phyloP scores from a whole-genome alignment of 1,140 invertebrate genomes.

The Cotesia chilonis region DNA sequence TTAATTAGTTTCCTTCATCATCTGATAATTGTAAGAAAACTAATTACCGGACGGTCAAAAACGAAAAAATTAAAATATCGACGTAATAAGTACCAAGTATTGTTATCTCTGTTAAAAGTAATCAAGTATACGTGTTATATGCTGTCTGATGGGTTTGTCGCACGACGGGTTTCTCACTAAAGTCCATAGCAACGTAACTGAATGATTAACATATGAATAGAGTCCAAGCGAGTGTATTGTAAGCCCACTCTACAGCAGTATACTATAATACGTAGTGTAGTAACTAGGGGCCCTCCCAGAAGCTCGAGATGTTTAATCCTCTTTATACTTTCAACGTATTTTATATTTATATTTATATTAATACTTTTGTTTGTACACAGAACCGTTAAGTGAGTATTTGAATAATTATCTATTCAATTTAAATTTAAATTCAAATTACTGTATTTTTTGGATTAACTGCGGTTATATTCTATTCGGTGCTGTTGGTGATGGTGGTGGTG shows the following conservation, averaged over 20 bases:
- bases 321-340: constrained; percentile 36
- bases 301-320: constrained; percentile 40
- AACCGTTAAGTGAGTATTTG: constrained; percentile 3
- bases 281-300: constrained; percentile 19
- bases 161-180: constrained; percentile 2
- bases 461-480: background rate
- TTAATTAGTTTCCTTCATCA: too few species aligned
- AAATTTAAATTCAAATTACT: background rate
- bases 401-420: constrained; percentile 10
- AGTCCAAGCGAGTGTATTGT: constrained; percentile 14
- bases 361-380: constrained; percentile 36
- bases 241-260: background rate
- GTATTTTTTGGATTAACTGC: background rate
- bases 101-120: background rate
- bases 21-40: too few species aligned
- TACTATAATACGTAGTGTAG: too few species aligned
- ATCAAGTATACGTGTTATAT: constrained; percentile 14
- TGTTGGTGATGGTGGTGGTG: background rate
- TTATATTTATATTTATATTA: constrained; percentile 41
- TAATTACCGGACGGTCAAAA: too few species aligned
- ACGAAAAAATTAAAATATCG: too few species aligned
- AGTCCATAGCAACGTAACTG: constrained; percentile 7
- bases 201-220: constrained; percentile 38
- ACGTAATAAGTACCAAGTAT: background rate
- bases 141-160: constrained; percentile 6